Evolutionary conservation across 2,113 vertebrate species (phyloP).

Genomic region (Crotalus tigris): DNA sequence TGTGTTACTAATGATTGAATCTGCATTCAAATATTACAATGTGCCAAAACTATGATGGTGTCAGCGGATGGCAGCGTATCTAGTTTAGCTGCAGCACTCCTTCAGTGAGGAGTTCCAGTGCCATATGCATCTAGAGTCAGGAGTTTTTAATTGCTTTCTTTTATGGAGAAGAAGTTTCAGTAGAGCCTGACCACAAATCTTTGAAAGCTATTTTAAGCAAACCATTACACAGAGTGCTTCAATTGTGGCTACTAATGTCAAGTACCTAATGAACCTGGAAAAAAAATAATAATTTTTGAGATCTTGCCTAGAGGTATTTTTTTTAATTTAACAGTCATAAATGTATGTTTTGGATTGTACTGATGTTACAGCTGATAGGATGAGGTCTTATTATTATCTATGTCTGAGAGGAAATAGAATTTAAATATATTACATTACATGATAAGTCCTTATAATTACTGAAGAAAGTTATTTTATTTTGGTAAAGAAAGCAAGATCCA

Average conservation of each 20-base stretch:
- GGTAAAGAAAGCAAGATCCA: too few species aligned
- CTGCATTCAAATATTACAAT: neutral
- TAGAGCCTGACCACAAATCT: neutral
- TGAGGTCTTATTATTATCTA: neutral
- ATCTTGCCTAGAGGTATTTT: neutral
- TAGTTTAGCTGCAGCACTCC: neutral
- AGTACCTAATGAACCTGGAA: neutral
- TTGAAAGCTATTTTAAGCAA: neutral
- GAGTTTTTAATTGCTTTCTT: neutral
- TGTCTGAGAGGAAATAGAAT: neutral
- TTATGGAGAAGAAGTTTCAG: neutral
- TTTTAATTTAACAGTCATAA: neutral
- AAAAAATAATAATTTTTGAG: neutral
- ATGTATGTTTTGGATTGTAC: neutral
- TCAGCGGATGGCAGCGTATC: neutral
- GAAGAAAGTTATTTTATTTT: neutral
- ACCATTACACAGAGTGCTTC: neutral
- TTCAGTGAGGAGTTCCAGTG: neutral
- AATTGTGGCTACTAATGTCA: neutral
- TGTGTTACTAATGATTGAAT: neutral
- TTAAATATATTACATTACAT: neutral
- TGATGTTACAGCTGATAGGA: neutral
- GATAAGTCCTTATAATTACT: neutral
- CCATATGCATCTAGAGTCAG: neutral
- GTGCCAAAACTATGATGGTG: neutral